These are phyloP conservation scores for Zophobas morio DNA, from an alignment of 1,140 invertebrate species.

Conservation along the genomic window DNA sequence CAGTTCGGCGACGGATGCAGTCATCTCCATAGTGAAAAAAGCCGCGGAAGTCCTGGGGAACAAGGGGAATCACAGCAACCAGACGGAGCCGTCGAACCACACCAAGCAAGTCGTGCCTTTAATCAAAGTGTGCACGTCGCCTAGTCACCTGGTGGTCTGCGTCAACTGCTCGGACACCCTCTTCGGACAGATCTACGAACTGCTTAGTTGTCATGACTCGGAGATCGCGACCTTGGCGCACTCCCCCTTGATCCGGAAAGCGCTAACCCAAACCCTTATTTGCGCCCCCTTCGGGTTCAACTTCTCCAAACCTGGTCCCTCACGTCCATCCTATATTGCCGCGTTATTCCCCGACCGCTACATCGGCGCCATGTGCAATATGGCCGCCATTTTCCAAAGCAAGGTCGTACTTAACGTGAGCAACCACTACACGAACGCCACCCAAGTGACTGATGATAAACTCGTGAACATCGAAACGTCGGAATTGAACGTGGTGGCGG, in stretches of 20 bases:
- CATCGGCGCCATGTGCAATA: conserved; percentile 83
- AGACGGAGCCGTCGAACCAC: conserved; percentile 59
- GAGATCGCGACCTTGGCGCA: conserved; percentile 72
- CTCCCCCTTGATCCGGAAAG: conserved; percentile 71
- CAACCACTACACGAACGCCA: conserved; percentile 60
- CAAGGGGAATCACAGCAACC: conserved; percentile 72
- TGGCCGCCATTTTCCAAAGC: conserved; percentile 76
- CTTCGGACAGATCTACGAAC: conserved; percentile 76
- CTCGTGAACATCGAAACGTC: conserved; percentile 31
- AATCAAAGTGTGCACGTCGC: conserved; percentile 71
- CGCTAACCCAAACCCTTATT: conserved; percentile 71
- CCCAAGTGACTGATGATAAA: conserved; percentile 47
- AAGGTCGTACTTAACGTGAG: conserved; percentile 78
- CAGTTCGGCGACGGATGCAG: conserved; percentile 87
- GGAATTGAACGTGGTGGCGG: conserved; percentile 3
- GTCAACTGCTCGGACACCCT: conserved; percentile 78
- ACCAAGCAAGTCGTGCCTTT: conserved; percentile 59
- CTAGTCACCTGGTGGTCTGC: conserved; percentile 80
- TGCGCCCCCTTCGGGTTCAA: conserved; percentile 75
- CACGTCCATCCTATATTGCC: conserved; percentile 52
- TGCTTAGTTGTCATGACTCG: conserved; percentile 76
- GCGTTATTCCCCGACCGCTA: conserved; percentile 76
- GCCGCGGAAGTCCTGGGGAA: conserved; percentile 86
- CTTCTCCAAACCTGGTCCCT: conserved; percentile 67
- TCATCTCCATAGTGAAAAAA: conserved; percentile 90